Conservation (phyloP, 2,797 vertebrate species). For the Eutrigla gurnardus region DNA sequence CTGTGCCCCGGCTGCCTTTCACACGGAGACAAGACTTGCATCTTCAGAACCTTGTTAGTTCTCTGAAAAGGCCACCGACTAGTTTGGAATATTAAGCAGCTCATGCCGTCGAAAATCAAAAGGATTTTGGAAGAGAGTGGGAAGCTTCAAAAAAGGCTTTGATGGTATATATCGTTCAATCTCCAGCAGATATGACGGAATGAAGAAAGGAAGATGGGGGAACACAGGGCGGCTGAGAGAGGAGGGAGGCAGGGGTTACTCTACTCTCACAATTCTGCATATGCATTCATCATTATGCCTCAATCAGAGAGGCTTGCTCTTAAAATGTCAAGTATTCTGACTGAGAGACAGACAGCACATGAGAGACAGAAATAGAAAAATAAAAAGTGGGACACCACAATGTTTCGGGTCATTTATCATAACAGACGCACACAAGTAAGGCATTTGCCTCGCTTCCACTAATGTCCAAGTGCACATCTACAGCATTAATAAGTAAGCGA, state of each 20-base stretch:
- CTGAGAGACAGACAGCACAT: slow-evolving; percentile 23
- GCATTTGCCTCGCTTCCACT: slow-evolving; percentile 33
- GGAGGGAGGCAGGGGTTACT: slow-evolving; percentile 68
- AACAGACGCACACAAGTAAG: slow-evolving; percentile 42
- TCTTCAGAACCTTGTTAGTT: slow-evolving; percentile 82
- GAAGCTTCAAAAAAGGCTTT: slow-evolving; percentile 78
- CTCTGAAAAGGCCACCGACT: slow-evolving; percentile 83
- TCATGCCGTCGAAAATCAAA: slow-evolving; percentile 79
- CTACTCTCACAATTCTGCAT: slow-evolving; percentile 69
- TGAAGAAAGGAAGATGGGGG: slow-evolving; percentile 66
- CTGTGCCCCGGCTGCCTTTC: slow-evolving; percentile 73
- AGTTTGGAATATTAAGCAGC: slow-evolving; percentile 86
- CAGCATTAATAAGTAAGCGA: slow-evolving; percentile 32
- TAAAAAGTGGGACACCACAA: slow-evolving; percentile 59
- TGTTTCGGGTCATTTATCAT: slow-evolving; percentile 71
- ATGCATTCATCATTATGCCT: slow-evolving; percentile 73
- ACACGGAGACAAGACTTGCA: slow-evolving; percentile 79
- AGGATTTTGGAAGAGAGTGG: slow-evolving; percentile 74
- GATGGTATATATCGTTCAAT: slow-evolving; percentile 77
- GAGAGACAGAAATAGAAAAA: slow-evolving; percentile 48
- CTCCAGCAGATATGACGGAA: slow-evolving; percentile 77
- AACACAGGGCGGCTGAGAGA: slow-evolving; percentile 64
- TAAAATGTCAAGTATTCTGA: slow-evolving; percentile 75
- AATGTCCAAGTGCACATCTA: slow-evolving; percentile 39
- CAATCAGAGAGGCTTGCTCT: slow-evolving; percentile 72